phyloP scores from a whole-genome alignment of 2,797 vertebrate species.

The Takifugu ocellatus region DNA sequence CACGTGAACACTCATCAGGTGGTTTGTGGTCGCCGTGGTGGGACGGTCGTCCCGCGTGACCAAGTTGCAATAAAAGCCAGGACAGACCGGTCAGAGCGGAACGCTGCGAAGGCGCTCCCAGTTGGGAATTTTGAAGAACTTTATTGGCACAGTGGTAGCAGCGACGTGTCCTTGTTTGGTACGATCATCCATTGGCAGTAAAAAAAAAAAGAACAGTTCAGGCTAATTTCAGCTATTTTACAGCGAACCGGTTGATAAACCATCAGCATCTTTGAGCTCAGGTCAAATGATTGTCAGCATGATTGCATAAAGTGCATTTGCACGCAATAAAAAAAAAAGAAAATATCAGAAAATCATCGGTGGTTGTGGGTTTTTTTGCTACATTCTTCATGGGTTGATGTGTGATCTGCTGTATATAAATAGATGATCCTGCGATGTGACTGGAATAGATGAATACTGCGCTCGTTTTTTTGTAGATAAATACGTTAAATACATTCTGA shows the following conservation, averaged over 20 bases:
- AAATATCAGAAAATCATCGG: constrained; percentile 13
- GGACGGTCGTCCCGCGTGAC: too few relatives aligned
- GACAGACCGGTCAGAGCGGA: too few relatives aligned
- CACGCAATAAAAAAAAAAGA: constrained; percentile 39
- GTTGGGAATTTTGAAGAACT: constrained; percentile 46
- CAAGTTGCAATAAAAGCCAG: too few relatives aligned
- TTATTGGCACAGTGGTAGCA: constrained; percentile 74
- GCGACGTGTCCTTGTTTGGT: constrained; percentile 64
- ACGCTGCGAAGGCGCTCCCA: constrained; percentile 11
- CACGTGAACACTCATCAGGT: too few relatives aligned
- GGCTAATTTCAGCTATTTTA: not conserved
- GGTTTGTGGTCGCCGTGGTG: too few relatives aligned
- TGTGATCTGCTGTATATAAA: constrained; percentile 56
- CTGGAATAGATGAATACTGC: constrained; percentile 42
- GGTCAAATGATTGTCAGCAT: constrained; percentile 58
- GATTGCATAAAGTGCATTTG: constrained; percentile 59
- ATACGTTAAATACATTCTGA: constrained; percentile 73
- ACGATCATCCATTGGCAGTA: constrained; percentile 27
- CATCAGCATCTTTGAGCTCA: constrained; percentile 41
- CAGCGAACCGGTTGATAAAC: constrained; percentile 8
- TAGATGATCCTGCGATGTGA: constrained; percentile 47
- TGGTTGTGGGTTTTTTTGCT: constrained; percentile 36
- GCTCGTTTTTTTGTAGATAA: constrained; percentile 63
- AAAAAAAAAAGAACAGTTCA: constrained; percentile 8
- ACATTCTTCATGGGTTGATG: constrained; percentile 59